Evolutionary conservation across 2,888 invertebrate species (phyloP).

Genomic region (Callimorpha dominula): DNA sequence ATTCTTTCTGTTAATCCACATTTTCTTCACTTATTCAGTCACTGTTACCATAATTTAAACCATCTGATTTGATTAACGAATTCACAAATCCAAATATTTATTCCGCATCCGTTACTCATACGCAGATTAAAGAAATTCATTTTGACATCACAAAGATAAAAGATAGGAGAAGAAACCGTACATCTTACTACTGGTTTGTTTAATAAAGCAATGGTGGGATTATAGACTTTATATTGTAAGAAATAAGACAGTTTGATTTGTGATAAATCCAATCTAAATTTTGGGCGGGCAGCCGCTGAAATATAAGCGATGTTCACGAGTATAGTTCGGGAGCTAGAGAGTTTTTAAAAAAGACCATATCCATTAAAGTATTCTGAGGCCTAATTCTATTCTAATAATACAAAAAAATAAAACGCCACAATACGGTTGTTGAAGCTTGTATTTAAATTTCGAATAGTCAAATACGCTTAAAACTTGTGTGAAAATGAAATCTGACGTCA

Average conservation of each 20-base stretch:
- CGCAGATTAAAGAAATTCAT: conserved; percentile 54
- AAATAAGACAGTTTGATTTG: conserved; percentile 47
- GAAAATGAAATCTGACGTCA: no score
- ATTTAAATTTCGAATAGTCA: no score
- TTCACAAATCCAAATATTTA: conserved; percentile 39
- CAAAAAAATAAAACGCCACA: no score
- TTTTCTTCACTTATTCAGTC: background rate
- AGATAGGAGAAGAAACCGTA: conserved; percentile 45
- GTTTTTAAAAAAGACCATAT: background rate
- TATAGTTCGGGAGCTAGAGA: conserved; percentile 56
- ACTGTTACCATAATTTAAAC: conserved; percentile 1
- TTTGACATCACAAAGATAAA: conserved; percentile 54
- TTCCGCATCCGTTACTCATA: conserved; percentile 32
- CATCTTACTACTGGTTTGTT: conserved; percentile 52
- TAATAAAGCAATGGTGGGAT: conserved; percentile 46
- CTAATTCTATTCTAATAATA: no score
- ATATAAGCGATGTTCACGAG: conserved; percentile 72
- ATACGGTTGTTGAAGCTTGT: no score
- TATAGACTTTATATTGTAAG: conserved; percentile 44
- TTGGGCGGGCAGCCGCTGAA: conserved; percentile 75
- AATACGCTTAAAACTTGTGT: no score
- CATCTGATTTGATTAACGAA: conserved; percentile 21
- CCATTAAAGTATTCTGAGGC: background rate
- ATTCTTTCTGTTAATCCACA: background rate
- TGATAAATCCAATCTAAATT: conserved; percentile 70